phyloP scores from a whole-genome alignment of 2,888 invertebrate genomes.

The Drosophila helvetica region DNA sequence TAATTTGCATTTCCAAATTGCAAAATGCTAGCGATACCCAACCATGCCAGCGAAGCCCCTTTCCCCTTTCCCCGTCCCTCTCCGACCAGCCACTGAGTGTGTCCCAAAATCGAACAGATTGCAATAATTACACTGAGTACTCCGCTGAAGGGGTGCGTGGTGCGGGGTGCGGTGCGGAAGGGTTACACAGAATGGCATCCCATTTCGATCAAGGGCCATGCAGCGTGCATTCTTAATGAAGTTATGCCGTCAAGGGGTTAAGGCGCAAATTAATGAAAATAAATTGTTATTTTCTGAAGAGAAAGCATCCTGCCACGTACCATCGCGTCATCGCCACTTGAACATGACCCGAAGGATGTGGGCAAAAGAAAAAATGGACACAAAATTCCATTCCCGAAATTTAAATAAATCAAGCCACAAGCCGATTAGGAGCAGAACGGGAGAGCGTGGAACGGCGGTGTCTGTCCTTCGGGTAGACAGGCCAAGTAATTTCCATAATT shows the following conservation, averaged over 20 bases:
- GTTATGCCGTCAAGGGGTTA: conserved; percentile 69
- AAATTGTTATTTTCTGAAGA: conserved; percentile 74
- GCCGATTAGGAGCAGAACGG: conserved; percentile 57
- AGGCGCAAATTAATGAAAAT: conserved; percentile 82
- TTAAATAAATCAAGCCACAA: conserved; percentile 77
- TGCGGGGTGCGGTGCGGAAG: conserved; percentile 28
- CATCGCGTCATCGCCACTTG: conserved; percentile 29
- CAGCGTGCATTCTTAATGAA: conserved; percentile 75
- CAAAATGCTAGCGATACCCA: conserved; percentile 58
- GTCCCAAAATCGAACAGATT: conserved; percentile 79
- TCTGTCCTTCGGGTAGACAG: conserved; percentile 30
- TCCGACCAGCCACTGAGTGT: conserved; percentile 18
- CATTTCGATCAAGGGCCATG: conserved; percentile 37
- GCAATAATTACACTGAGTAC: conserved; percentile 72
- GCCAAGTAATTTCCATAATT: conserved; percentile 82
- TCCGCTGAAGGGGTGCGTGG: not conserved
- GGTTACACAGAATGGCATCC: conserved; percentile 47
- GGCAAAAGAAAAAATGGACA: not conserved
- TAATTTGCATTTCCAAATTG: conserved; percentile 83
- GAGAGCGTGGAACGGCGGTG: not conserved
- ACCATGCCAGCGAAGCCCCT: not conserved
- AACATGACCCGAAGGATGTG: conserved; percentile 20
- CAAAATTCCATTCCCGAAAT: conserved; percentile 44
- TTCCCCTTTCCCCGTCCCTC: not conserved
- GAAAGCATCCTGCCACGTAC: too few species aligned